phyloP scores from a whole-genome alignment of 2,797 vertebrate species.

The Sebastiscus tertius region DNA sequence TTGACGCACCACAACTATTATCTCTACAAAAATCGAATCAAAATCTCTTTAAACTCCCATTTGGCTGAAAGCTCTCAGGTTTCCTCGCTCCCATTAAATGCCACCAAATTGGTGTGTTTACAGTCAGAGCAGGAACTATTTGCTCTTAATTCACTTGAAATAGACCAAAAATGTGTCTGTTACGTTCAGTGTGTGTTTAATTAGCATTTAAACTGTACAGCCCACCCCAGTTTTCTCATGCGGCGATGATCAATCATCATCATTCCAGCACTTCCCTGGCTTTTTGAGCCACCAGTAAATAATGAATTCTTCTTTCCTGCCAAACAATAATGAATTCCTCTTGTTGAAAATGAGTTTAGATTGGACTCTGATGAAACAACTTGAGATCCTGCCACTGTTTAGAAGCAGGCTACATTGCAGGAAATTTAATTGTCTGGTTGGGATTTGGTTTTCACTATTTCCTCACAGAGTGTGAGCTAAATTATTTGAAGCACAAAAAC shows the following conservation, averaged over 20 bases:
- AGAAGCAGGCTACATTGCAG: conserved; percentile 47
- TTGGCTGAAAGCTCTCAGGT: conserved; percentile 21
- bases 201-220: conserved; percentile 35
- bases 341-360: conserved; percentile 66
- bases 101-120: conserved; percentile 28
- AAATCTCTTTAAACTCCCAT: conserved; percentile 21
- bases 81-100: conserved; percentile 16
- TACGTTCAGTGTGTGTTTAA: conserved; percentile 33
- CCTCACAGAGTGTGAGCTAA: neutral
- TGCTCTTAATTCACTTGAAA: conserved; percentile 23
- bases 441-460: conserved; percentile 46
- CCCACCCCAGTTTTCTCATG: conserved; percentile 33
- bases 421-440: conserved; percentile 52
- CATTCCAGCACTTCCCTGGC: conserved; percentile 44
- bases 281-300: conserved; percentile 58
- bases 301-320: conserved; percentile 61
- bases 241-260: conserved; percentile 58
- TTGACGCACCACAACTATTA: conserved; percentile 38
- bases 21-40: conserved; percentile 16
- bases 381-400: conserved; percentile 57
- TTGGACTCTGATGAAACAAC: conserved; percentile 69
- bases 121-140: conserved; percentile 23
- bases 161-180: conserved; percentile 31
- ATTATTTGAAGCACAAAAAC: neutral
- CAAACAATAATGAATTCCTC: conserved; percentile 68